Base-by-base conservation (phyloP, 1,140 invertebrate genomes). In the Hylyphantes graminicola region DNA sequence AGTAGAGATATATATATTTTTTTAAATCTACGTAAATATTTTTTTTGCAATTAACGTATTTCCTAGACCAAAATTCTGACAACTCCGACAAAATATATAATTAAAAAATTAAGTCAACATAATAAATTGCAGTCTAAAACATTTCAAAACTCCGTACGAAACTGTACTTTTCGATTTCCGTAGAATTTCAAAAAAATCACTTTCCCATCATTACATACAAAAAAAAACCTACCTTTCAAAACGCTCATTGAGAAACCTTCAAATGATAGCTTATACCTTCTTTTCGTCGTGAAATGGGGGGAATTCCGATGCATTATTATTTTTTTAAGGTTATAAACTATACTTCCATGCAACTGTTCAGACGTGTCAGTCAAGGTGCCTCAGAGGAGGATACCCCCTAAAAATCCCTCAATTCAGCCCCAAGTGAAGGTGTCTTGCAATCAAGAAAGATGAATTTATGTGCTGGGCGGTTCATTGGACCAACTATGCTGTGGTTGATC, bases 201-300 rank as follows among this genome's bases (percentile, higher is more conserved):
- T 35, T 35, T 35, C 35, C 35, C 35, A 35, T 35, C 35, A 35
- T 35, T 35, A 35, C 35, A 35, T 2, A 35, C 1, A 35, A 35
- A 35, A 35, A 35, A 35, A 35, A 35, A 35, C 1, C 1, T 35
- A 78, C 10, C 6, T 67, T 65, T 78, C 63, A 53, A 12, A 78
- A 67, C 48, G 10, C 13, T 51, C 17, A 48, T 78, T 78, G 61
- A 48, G 76, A 61, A 78, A 78, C 50, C 7, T 61, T 48, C 53
- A 78, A 78, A 78, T 78, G 76, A 78, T 65, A 65, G 76, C 76
- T 65, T 64, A n/a, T n/a, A 65, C 17, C 17, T 73, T 74, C 64
- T 63, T 76, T 50, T 17, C 21, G 63, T 19, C 35, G 0, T 63
- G 55, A 67, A 35, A 35, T 48, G 67, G 76, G 76, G 65, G 17